Evolutionary conservation across 2,888 invertebrate species (phyloP).

Genomic region (Parasteatoda lunata): DNA sequence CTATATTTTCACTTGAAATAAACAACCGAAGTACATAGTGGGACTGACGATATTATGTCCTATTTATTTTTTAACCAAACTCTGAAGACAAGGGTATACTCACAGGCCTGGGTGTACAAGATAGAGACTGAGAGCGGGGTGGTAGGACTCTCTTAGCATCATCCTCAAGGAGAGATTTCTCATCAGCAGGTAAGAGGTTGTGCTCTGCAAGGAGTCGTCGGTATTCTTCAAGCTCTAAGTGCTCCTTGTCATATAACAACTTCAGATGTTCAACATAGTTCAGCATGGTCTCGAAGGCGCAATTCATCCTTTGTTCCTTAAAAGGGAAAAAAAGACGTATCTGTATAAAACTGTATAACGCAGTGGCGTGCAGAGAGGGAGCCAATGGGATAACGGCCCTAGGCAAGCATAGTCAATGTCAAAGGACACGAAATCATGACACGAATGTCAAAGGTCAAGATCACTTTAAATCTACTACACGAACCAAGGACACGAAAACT

Average conservation of each 20-base stretch:
- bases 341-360: background rate
- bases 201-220: constrained; percentile 57
- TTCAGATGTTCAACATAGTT: constrained; percentile 78
- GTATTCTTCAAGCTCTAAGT: constrained; percentile 77
- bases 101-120: constrained; percentile 54
- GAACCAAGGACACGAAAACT: too few relatives aligned
- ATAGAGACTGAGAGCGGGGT: constrained; percentile 47
- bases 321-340: constrained; percentile 70
- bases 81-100: constrained; percentile 8
- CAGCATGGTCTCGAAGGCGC: constrained; percentile 79
- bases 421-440: too few relatives aligned
- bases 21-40: too few relatives aligned
- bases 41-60: too few relatives aligned
- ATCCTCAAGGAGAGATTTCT: constrained; percentile 28
- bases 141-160: constrained; percentile 24
- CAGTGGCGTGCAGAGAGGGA: too few relatives aligned
- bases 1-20: too few relatives aligned
- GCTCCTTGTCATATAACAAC: constrained; percentile 78
- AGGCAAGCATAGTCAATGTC: too few relatives aligned
- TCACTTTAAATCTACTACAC: too few relatives aligned
- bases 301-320: constrained; percentile 78
- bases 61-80: too few relatives aligned
- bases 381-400: too few relatives aligned
- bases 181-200: constrained; percentile 52
- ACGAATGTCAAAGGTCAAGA: too few relatives aligned